phyloP scores from a whole-genome alignment of 2,797 vertebrate species.

The Oryzias dopingdopingensis region DNA sequence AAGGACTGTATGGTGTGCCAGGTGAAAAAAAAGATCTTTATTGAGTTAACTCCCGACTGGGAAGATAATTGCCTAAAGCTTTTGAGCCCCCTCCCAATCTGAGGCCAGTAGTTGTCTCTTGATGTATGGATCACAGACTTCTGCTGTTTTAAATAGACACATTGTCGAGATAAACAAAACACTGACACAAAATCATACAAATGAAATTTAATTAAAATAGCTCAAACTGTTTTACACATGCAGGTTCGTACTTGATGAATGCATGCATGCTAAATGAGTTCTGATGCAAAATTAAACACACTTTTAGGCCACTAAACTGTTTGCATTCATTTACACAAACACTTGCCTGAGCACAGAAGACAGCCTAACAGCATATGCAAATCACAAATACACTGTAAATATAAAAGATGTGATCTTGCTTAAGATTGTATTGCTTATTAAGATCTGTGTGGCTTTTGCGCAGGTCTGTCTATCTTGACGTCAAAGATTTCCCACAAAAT shows the following conservation, averaged over 20 bases:
- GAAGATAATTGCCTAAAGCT: constrained; percentile 52
- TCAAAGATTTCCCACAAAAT: constrained; percentile 63
- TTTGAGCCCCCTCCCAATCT: constrained; percentile 38
- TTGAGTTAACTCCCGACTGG: constrained; percentile 67
- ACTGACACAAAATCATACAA: constrained; percentile 30
- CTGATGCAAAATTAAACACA: constrained; percentile 34
- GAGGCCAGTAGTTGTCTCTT: constrained; percentile 44
- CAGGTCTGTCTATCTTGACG: constrained; percentile 65
- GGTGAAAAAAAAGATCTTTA: constrained; percentile 66
- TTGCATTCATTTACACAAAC: constrained; percentile 42
- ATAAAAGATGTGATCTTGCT: constrained; percentile 64
- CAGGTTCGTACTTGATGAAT: constrained; percentile 24
- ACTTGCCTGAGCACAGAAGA: constrained; percentile 39
- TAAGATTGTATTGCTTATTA: constrained; percentile 44
- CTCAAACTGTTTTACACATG: constrained; percentile 39
- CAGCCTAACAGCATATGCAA: constrained; percentile 56
- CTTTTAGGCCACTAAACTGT: constrained; percentile 49
- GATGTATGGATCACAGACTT: constrained; percentile 33
- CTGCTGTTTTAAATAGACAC: constrained; percentile 14
- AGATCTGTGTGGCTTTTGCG: constrained; percentile 65
- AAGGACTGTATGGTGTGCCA: constrained; percentile 17
- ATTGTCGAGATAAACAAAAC: constrained; percentile 40
- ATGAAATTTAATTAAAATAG: constrained; percentile 39
- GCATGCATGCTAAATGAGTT: constrained; percentile 39
- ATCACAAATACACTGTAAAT: constrained; percentile 52